Percentiles rank a stretch among this genome's conserved stretches.
These are phyloP conservation scores for Phaetusa simplex DNA, from an alignment of 2,113 vertebrate genomes.

Conservation along the genomic window DNA sequence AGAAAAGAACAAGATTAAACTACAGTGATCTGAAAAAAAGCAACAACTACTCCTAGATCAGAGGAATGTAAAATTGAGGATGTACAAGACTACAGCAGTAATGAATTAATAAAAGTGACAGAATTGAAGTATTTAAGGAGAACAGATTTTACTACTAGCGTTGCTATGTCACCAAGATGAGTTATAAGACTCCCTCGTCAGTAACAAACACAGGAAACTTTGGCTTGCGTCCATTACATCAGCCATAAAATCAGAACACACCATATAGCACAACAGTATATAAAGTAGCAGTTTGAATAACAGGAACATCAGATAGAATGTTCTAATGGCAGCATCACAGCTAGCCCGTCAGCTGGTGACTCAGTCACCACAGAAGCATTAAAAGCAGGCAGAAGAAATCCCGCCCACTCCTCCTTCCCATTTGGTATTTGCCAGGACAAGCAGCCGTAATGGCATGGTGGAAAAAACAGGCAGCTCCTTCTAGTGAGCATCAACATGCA, in stretches of 20 bases:
- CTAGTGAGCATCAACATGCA: fast-evolving
- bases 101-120: not conserved
- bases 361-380: not conserved
- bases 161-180: not conserved
- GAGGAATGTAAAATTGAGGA: not conserved
- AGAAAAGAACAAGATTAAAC: not conserved
- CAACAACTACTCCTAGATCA: not conserved
- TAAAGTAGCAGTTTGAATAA: not conserved
- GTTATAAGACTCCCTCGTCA: not conserved
- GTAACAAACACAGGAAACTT: not conserved
- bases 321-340: not conserved
- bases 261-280: fast-evolving
- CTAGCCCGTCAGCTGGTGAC: not conserved
- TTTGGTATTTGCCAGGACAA: not conserved
- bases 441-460: fast-evolving
- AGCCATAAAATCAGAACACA: not conserved
- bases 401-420: not conserved
- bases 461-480: not conserved
- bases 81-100: not conserved
- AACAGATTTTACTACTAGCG: not conserved
- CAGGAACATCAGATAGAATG: not conserved
- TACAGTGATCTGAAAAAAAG: not conserved
- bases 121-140: not conserved
- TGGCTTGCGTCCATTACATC: not conserved
- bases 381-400: not conserved